These are phyloP conservation scores for Nesoenas mayeri DNA, from an alignment of 2,113 vertebrate genomes.

Conservation along the genomic window DNA sequence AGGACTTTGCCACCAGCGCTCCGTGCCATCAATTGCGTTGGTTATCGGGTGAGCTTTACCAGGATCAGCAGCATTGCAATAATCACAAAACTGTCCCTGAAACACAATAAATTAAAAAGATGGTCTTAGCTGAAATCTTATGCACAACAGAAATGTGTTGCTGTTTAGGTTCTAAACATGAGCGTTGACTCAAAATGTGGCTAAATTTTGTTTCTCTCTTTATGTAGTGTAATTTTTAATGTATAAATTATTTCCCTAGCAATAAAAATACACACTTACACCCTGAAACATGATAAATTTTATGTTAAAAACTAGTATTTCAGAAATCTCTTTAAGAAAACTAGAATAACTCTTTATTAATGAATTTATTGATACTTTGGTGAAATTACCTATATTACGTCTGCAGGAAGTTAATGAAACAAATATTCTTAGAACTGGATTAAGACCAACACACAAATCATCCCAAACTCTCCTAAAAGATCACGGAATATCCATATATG, in stretches of 20 bases:
- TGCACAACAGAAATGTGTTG: accelerated
- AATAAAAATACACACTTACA: neutral
- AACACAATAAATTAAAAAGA: neutral
- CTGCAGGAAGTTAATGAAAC: neutral
- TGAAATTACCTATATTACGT: neutral
- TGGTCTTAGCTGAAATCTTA: neutral
- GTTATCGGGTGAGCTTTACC: constrained; percentile 83
- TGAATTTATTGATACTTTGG: neutral
- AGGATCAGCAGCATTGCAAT: constrained; percentile 84
- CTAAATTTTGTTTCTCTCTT: neutral
- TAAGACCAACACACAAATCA: neutral
- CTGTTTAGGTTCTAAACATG: neutral
- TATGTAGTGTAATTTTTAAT: neutral
- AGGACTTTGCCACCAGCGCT: constrained; percentile 97
- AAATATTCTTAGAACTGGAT: neutral
- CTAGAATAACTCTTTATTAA: neutral
- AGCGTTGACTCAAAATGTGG: neutral
- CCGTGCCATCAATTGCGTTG: constrained; percentile 89
- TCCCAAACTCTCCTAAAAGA: neutral
- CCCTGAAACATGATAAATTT: neutral
- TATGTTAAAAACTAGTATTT: neutral
- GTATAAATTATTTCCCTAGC: neutral
- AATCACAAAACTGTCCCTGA: constrained; percentile 93
- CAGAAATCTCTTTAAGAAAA: neutral
- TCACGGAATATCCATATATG: neutral